Base-by-base conservation (phyloP, 2,888 invertebrate species). In the Apeira syringaria region DNA sequence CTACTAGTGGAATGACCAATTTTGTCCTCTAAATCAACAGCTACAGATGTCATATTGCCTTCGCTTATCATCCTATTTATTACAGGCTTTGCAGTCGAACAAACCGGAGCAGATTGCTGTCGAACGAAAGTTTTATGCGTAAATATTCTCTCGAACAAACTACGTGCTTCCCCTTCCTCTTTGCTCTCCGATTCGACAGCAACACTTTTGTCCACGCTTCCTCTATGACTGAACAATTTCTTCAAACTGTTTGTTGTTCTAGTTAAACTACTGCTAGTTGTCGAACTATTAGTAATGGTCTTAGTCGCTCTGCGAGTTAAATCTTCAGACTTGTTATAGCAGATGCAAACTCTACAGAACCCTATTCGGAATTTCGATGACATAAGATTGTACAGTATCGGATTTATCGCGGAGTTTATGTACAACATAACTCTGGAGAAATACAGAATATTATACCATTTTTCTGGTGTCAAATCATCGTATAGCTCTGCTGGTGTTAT, bases 331-430 rank as follows among this genome's bases (percentile, higher is more conserved):
- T 82, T 83, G 41, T 82, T 89, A 41, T 88, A 90, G 55, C 92
- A 88, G 26, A 92, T 91, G 64, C 93, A 95, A 0, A 95, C 91
- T 64, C 91, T 92, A 40, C 94, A 89, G 64, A 96, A 96, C 0
- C 96, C 96, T 40, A 93, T 92, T 1, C 97, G 93, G 71, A 98
- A 98, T 82, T 97, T 97, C 1, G 96, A 96, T 26, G 96, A 97
- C 95, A 97, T 96, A 51, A 97, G 87, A 74, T 97, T 97, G 74
- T 98, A 98, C n/a, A 98, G 86, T 57, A 97, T 95, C 0, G 97
- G 97, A 80, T 98, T 97, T 56, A 97, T 92, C 25, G 97, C 97
- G 2, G 97, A 97, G 79, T 98, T 97, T 49, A 97, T 90, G 68
- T 97, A 97, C 36, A 96, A 87, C 95, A 97, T 95, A 32, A 96